Base-by-base conservation (phyloP, 2,888 invertebrate genomes). In the Drosophila tripunctata region DNA sequence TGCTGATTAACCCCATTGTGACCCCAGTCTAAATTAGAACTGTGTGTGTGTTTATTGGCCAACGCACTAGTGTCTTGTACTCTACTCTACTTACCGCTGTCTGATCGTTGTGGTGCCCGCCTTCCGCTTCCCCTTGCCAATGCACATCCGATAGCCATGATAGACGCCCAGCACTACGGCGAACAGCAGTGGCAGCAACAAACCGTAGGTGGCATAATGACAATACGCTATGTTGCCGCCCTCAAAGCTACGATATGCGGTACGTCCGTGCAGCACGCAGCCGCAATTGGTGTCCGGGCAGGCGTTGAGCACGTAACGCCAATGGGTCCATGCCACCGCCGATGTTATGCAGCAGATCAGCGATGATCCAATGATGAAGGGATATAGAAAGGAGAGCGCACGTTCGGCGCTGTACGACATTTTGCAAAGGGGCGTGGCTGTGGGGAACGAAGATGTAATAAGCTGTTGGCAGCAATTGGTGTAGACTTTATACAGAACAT, bases 61-160 rank as follows among this genome's bases (percentile, higher is more conserved):
- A 31, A n/a, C n/a, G n/a, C n/a, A n/a, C n/a, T n/a, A n/a, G n/a
- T n/a, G n/a, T n/a, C n/a, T n/a, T n/a, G n/a, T n/a, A n/a, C n/a
- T n/a, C n/a, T n/a, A n/a, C n/a, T n/a, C n/a, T 22, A 63, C 81
- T 72, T 44, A 92, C 92, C 91, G 90, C 70, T 92, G 91, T 56
- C 88, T 69, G 8, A 92, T 84, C 27, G 90, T 90, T 10, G 89
- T 87, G n/a, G 90, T 88, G 67, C 90, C 91, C 19, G 86, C 68
- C 67, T 89, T 89, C 36, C 88, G 85, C 75, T 93, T 91, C 4
- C 93, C 93, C 83, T 92, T 93, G 76, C 93, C 93, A 62, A 94
- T 93, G 78, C 94, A 94, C 15, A 95, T 94, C 88, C 95, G 92
- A 88, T 94, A 94, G 83, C 94, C 94, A 89, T 95, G 95, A 81